A percentile compares a stretch with the other conserved stretches of the same genome.
phyloP scores from a whole-genome alignment of 2,797 vertebrate genomes.

The Mus minutoides region DNA sequence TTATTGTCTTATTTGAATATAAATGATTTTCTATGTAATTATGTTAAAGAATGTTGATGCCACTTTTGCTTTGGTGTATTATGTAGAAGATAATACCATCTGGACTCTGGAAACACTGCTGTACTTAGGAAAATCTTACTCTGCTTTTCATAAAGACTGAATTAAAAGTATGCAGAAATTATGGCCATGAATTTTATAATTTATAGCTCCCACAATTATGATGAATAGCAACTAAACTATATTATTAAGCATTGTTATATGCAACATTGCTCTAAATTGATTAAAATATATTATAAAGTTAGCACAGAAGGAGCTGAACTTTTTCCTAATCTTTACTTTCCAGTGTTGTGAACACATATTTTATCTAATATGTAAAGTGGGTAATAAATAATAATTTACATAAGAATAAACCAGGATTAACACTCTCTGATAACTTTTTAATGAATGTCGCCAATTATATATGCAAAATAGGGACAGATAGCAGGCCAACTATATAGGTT shows the following conservation, averaged over 20 bases:
- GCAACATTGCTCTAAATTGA: background rate
- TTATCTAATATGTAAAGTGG: slow-evolving; percentile 34
- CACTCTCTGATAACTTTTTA: background rate
- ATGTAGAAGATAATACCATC: background rate
- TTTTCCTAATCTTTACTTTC: background rate
- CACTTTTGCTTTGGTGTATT: background rate
- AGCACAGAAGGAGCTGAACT: background rate
- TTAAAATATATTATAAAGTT: slow-evolving; percentile 29
- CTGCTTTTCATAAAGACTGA: background rate
- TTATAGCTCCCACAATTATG: background rate
- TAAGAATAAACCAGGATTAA: background rate
- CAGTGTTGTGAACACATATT: background rate
- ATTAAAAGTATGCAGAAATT: background rate
- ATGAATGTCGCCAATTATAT: background rate
- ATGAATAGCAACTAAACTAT: background rate
- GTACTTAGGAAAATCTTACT: background rate
- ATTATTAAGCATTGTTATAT: background rate
- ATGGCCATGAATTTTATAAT: background rate
- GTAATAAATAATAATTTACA: background rate
- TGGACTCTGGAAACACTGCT: background rate
- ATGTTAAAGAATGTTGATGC: background rate
- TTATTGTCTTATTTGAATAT: background rate
- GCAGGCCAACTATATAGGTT: background rate
- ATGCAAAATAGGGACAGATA: background rate
- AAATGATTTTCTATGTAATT: background rate